These are phyloP conservation scores for Lithophane ornitopus DNA, from an alignment of 2,888 invertebrate genomes.

Conservation along the genomic window DNA sequence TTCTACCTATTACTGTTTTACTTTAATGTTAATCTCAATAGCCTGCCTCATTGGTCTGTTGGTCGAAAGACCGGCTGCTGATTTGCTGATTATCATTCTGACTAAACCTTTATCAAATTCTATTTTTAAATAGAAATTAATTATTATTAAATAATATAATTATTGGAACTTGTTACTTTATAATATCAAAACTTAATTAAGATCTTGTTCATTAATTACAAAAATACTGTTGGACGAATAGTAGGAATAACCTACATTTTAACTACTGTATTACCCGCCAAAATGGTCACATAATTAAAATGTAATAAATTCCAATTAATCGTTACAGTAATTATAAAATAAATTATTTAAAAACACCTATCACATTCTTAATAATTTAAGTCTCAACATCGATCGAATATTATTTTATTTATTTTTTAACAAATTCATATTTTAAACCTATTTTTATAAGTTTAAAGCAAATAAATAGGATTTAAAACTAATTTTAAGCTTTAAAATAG, in stretches of 20 bases:
- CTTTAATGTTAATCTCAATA: constrained; percentile 27
- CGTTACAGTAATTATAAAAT: constrained; percentile 69
- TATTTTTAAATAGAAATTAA: background rate
- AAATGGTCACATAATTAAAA: constrained; percentile 68
- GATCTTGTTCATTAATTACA: constrained; percentile 73
- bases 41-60: constrained; percentile 55
- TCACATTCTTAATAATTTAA: constrained; percentile 80
- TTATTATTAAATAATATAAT: background rate
- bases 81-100: constrained; percentile 29
- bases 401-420: constrained; percentile 71
- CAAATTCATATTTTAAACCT: constrained; percentile 64
- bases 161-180: constrained; percentile 64
- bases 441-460: constrained; percentile 35
- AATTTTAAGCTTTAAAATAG: constrained; percentile 40
- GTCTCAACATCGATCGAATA: constrained; percentile 83
- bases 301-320: constrained; percentile 72
- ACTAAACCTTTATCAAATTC: background rate
- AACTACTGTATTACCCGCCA: constrained; percentile 65
- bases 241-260: constrained; percentile 78
- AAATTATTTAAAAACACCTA: constrained; percentile 81
- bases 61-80: constrained; percentile 52
- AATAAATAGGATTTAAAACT: constrained; percentile 37
- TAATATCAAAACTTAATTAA: constrained; percentile 46
- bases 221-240: constrained; percentile 78
- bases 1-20: background rate